Evolutionary conservation across 2,797 vertebrate species (phyloP), one percentile per base, ranked within the genome.

Genomic region (Peromyscus nudipes): DNA sequence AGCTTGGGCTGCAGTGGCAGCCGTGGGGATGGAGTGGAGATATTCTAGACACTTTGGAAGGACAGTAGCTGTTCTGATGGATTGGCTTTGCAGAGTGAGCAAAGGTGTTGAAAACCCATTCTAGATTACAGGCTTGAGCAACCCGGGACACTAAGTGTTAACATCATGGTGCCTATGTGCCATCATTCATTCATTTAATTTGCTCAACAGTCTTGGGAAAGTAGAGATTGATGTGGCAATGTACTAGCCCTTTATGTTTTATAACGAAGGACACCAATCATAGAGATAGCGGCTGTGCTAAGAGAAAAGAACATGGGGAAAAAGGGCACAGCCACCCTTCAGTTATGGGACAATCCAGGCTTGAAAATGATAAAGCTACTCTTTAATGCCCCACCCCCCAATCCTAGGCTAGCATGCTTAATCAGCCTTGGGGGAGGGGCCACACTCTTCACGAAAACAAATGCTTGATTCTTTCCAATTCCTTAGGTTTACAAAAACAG

Each of bases 331-430:
- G n/a, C 14, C 65, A 73, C 13, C 86, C 55, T 92, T 92, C 60
- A 71, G 69, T 94, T 94, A 69, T 0, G 71, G 83, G 55, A 64
- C 75, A 96, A 87, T 4, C 23, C n/a, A 14, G 79, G 84, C 31
- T 89, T 95, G 87, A 92, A 95, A 92, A 95, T 80, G 75, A 86
- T 57, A 75, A 76, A 92, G 31, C 37, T 52, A 49, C 29, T 88
- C 34, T 92, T 13, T 65, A 84, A 64, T 29, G 46, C 29, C 23
- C 29, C 89, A 55, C 64, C 29, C 40, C 57, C 57, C 37, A 27
- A 43, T 19, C 62, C 83, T 25, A 46, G 65, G 40, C 60, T 12
- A 52, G 62, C 40, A n/a, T 49, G 49, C 60, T 91, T 77, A 97
- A 95, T 92, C 89, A 92, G 69, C 21, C 64, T 77, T 10, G 37